Percentiles rank a stretch among this genome's conserved stretches.
Evolutionary conservation across 2,797 vertebrate genomes (phyloP).

Genomic region (Nothura maculosa): DNA sequence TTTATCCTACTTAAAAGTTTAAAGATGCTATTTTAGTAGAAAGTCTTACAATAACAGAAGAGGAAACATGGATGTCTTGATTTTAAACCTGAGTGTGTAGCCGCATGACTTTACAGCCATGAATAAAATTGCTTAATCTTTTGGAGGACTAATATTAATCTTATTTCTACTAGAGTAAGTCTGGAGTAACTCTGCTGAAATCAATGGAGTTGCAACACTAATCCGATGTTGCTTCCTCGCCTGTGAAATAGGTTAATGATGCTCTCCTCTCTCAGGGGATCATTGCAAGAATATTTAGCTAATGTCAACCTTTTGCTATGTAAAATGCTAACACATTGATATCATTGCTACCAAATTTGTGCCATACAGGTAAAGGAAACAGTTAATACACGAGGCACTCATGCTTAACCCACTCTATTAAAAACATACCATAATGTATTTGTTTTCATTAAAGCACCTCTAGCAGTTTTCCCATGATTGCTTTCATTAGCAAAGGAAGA

Average conservation of each 20-base stretch:
- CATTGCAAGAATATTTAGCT: background rate
- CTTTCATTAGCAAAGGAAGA: constrained; percentile 30
- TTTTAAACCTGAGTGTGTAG: background rate
- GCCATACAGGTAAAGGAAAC: constrained; percentile 2
- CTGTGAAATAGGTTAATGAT: constrained; percentile 31
- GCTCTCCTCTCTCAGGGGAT: background rate
- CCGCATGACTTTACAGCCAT: background rate
- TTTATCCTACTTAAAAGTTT: background rate
- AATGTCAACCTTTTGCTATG: background rate
- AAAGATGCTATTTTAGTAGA: background rate
- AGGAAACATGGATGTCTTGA: background rate
- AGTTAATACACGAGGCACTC: background rate
- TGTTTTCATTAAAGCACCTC: constrained; percentile 23
- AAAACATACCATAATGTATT: background rate
- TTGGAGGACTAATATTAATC: background rate
- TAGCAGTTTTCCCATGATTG: constrained; percentile 4
- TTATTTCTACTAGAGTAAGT: background rate
- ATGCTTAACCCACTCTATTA: background rate
- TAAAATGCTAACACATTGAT: constrained; percentile 3
- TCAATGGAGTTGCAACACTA: background rate
- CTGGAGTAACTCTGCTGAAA: background rate
- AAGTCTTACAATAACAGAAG: background rate
- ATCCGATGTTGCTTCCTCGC: background rate
- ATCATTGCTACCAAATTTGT: background rate
- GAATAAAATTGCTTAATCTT: background rate